Percentiles rank a stretch among this genome's conserved stretches.
Conservation (phyloP, 2,888 invertebrate genomes). For the Bombyx huttoni region DNA sequence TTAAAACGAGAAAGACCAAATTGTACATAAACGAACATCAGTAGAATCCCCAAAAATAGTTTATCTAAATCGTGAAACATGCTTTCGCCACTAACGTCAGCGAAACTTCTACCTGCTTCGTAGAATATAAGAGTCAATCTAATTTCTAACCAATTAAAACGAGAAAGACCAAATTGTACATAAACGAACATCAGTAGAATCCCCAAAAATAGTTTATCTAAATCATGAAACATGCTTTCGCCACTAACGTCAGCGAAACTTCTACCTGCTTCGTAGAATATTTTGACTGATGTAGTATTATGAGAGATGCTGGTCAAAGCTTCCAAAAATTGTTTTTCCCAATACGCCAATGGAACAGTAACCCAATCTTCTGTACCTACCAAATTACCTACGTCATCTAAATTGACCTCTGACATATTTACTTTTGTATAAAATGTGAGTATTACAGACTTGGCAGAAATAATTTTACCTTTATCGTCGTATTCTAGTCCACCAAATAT, state of each 20-base stretch:
- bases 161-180: conserved; percentile 80
- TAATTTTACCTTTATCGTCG: conserved; percentile 74
- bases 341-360: conserved; percentile 67
- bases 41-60: conserved; percentile 75
- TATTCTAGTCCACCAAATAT: conserved; percentile 74
- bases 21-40: conserved; percentile 83
- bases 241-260: conserved; percentile 85
- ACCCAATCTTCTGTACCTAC: conserved; percentile 85
- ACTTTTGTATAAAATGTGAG: conserved; percentile 76
- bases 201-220: conserved; percentile 78
- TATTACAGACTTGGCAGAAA: conserved; percentile 75
- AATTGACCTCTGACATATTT: conserved; percentile 77
- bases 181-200: conserved; percentile 81
- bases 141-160: conserved; percentile 81
- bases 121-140: conserved; percentile 78
- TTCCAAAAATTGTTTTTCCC: conserved; percentile 74
- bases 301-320: conserved; percentile 42
- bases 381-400: conserved; percentile 77
- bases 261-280: conserved; percentile 75
- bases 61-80: conserved; percentile 83
- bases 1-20: conserved; percentile 81
- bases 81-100: conserved; percentile 78
- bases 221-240: conserved; percentile 79
- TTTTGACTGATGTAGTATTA: conserved; percentile 36
- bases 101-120: conserved; percentile 80